These are phyloP conservation scores for Laodelphax striatellus DNA, from an alignment of 1,140 invertebrate genomes.

Conservation along the genomic window DNA sequence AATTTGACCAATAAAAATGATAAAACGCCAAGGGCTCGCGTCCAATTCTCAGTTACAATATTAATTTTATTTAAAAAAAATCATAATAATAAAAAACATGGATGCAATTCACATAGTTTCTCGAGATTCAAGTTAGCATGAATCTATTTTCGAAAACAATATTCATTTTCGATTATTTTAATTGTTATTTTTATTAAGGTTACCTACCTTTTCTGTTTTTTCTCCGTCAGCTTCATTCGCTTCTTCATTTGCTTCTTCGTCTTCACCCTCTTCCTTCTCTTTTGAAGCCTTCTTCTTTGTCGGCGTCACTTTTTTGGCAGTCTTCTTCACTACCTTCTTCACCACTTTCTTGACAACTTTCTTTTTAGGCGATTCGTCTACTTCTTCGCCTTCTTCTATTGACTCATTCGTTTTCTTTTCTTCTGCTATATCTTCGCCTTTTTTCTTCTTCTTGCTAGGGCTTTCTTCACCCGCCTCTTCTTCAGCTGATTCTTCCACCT, in stretches of 20 bases:
- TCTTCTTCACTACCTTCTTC: conserved; percentile 4
- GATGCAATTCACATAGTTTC: too few relatives aligned
- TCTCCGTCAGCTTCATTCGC: not conserved
- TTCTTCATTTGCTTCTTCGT: not conserved
- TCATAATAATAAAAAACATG: too few relatives aligned
- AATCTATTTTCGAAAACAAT: too few relatives aligned
- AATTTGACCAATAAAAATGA: too few relatives aligned
- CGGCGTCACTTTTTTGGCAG: not conserved
- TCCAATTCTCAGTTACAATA: too few relatives aligned
- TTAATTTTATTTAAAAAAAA: too few relatives aligned
- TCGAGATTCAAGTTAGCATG: too few relatives aligned
- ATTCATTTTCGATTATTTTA: too few relatives aligned
- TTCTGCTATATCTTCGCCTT: too few relatives aligned
- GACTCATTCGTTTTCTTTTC: not conserved
- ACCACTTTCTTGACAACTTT: conserved; percentile 2
- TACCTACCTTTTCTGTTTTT: too few relatives aligned
- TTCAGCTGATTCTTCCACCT: not conserved
- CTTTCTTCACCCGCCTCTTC: not conserved
- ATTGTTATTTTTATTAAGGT: too few relatives aligned
- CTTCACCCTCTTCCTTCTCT: conserved; percentile 6
- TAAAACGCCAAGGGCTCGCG: too few relatives aligned
- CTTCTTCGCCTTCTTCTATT: conserved; percentile 9
- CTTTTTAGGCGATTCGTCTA: not conserved
- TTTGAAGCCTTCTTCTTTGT: conserved; percentile 10
- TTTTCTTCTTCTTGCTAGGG: not conserved